Evolutionary conservation across 2,113 vertebrate genomes (phyloP), one percentile per base, ranked within the genome.

Genomic region (Haplochromis vanheusdeni): DNA sequence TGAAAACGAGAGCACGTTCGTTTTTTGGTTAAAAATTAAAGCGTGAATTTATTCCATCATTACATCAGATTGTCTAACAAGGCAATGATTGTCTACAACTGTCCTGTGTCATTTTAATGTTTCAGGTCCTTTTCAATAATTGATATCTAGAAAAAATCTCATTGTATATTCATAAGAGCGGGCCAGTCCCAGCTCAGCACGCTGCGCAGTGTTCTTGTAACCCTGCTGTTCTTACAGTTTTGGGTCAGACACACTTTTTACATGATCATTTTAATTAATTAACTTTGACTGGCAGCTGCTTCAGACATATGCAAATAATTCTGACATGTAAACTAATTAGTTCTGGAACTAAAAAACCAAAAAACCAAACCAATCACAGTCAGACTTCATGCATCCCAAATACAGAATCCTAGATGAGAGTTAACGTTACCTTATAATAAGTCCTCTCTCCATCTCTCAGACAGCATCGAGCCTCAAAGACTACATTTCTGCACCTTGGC

Each of bases 101-200:
- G 14, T 75, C 80, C 49, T 83, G 83, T 91, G 80, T 93, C 87
- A 81, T 91, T 89, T 95, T 81, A 94, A 93, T 90, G 60, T 92
- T 94, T 93, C 82, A 94, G 56, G 49, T 84, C 70, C 58, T 89
- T 77, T 85, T 95, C 4, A 94, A 94, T 94, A 88, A 95, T 94
- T 91, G 10, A 93, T 83, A 65, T 79, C 26, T 14, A 35, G 26
- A 87, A 49, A 77, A 90, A 91, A 90, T 84, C 75, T 49, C 89
- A 91, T 94, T 10, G 31, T 86, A 26, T 90, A 92, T 95, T 93
- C 62, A 92, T 82, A 86, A 91, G 62, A 55, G 81, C 21, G 68
- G 42, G 80, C 40, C 6, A 35, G 85, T 89, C 88, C 81, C 8
- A 77, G 62, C 81, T 91, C 56, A 82, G 82, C 52, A 23, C 54